These are phyloP conservation scores for Hydra vulgaris DNA, from an alignment of 30 jellyfish, hydroid and myxozoan species.

Conservation along the genomic window DNA sequence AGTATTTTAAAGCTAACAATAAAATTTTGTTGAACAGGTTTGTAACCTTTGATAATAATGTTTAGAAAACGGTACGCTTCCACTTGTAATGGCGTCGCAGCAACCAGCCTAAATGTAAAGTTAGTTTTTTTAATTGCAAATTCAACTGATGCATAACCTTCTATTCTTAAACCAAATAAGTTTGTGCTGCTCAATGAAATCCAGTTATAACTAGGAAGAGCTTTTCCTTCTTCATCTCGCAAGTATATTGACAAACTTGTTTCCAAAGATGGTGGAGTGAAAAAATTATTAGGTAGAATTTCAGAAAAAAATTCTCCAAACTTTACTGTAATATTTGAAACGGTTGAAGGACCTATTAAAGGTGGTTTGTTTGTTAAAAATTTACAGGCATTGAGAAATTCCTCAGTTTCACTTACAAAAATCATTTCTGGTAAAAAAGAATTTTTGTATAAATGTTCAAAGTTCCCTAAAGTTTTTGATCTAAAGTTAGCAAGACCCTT, in stretches of 20 bases:
- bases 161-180: not conserved
- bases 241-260: constrained; percentile 18
- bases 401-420: constrained; percentile 6
- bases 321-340: constrained; percentile 13
- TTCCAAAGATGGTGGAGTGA: constrained; percentile 38
- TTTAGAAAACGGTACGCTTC: not conserved
- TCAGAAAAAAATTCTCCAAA: constrained; percentile 43
- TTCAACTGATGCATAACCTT: constrained; percentile 19
- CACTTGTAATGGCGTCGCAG: constrained; percentile 19
- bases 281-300: constrained; percentile 26
- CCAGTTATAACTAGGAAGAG: constrained; percentile 4
- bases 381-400: constrained; percentile 28
- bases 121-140: constrained; percentile 14
- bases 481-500: constrained; percentile 20
- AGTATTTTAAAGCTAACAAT: constrained; percentile 24
- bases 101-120: constrained; percentile 16
- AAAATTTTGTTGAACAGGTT: constrained; percentile 17
- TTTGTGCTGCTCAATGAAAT: not conserved
- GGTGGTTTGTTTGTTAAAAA: constrained; percentile 47
- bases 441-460: constrained; percentile 16
- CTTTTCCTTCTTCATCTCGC: constrained; percentile 13
- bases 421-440: constrained; percentile 35
- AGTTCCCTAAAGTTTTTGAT: constrained; percentile 26
- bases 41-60: not conserved
- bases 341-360: constrained; percentile 5